Conservation (phyloP, 2,888 invertebrate species). For the Ornithoptera priamus region DNA sequence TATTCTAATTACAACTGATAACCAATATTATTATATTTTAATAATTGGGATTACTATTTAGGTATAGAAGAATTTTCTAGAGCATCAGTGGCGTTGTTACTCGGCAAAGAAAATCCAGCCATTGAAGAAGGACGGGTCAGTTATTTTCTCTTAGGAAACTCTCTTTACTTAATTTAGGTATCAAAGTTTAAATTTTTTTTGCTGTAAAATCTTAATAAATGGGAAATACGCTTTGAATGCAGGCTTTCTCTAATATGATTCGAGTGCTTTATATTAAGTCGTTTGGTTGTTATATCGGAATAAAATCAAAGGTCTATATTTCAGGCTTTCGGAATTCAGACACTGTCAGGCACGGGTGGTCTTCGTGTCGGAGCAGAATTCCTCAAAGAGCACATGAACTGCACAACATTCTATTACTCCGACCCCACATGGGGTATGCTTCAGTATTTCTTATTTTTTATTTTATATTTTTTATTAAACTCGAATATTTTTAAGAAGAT, state of each 20-base stretch:
- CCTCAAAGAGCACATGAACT: conserved; percentile 84
- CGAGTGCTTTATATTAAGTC: too few relatives aligned
- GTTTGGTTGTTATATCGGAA: neutral
- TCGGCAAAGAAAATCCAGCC: conserved; percentile 88
- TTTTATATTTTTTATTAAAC: neutral
- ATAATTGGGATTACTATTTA: conserved; percentile 37
- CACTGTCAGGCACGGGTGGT: conserved; percentile 96
- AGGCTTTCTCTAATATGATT: too few relatives aligned
- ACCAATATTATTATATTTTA: too few relatives aligned
- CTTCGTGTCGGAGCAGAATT: conserved; percentile 95
- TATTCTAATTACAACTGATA: too few relatives aligned
- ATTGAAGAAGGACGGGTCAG: conserved; percentile 85
- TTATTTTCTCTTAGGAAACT: conserved; percentile 28
- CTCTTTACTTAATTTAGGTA: too few relatives aligned
- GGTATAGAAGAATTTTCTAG: conserved; percentile 86
- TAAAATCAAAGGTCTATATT: neutral
- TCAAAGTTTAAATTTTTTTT: too few relatives aligned
- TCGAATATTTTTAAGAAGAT: too few relatives aligned
- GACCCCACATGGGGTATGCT: conserved; percentile 95
- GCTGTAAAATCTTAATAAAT: too few relatives aligned
- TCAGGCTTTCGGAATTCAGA: conserved; percentile 93
- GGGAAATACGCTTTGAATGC: too few relatives aligned
- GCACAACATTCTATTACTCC: conserved; percentile 90
- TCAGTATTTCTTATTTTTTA: neutral
- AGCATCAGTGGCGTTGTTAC: conserved; percentile 90